A percentile compares a stretch with the other conserved stretches of the same genome.
Conservation (phyloP, 2,797 vertebrate species). For the Merluccius polli region DNA sequence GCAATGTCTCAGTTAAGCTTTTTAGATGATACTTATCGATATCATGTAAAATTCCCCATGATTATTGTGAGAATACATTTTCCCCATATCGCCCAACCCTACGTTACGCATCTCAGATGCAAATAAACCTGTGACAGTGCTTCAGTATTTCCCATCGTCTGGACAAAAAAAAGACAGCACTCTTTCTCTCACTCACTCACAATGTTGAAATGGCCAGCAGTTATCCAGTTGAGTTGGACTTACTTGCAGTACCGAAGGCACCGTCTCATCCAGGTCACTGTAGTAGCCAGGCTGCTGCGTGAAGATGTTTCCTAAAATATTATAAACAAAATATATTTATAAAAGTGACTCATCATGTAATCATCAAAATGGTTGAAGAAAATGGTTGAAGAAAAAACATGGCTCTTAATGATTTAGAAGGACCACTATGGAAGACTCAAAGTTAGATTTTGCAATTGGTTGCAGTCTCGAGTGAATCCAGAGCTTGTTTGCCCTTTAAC, state of each 20-base stretch:
- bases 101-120: background rate
- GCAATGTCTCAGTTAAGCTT: no score
- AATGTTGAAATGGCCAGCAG: no score
- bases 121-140: background rate
- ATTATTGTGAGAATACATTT: no score
- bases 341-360: background rate
- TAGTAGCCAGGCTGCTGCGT: constrained; percentile 91
- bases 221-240: background rate
- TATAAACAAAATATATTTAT: background rate
- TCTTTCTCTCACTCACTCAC: no score
- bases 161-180: background rate
- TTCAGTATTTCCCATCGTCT: background rate
- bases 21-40: no score
- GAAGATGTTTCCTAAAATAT: constrained; percentile 87
- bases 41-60: no score
- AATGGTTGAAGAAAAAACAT: no score
- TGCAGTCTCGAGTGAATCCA: background rate
- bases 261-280: constrained; percentile 82
- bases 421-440: background rate
- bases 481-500: background rate
- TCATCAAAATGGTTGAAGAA: background rate
- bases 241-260: constrained; percentile 90
- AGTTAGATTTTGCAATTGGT: background rate
- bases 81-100: no score
- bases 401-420: background rate